Base-by-base conservation (phyloP, 2,888 invertebrate species). In the Xestia sexstrigata region DNA sequence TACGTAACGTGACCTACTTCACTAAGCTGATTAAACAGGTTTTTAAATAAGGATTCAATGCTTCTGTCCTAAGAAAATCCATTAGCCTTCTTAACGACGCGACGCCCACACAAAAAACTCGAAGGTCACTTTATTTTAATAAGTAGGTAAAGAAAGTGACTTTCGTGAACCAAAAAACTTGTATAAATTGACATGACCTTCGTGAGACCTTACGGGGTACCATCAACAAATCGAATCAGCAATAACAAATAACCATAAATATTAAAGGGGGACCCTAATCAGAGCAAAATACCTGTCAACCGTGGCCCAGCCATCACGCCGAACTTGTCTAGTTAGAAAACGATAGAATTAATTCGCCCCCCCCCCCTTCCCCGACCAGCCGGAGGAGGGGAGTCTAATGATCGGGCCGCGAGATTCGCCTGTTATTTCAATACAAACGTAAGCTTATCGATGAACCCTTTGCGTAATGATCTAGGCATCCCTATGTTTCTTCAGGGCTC, bases 231-330 rank as follows among this genome's bases (percentile, higher is more conserved):
- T 77, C 74, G 85, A 76, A 78, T 83, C 81, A 84, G 70, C 78
- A 55, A 74, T 80, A 83, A 78, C 81, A 86, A 85, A 84, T 81
- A 77, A 82, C 75, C 75, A 82, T 85, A 81, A 86, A 85, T 85
- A 81, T 86, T 77, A 72, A 85, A 81, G 66, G 66, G 68, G 73
- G 69, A 88, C 88, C 88, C 84, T 74, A 87, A 87, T 88, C 88
- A 87, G 74, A 78, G 77, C 84, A 82, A 87, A 88, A 88, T 85
- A 87, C 83, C 88, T 86, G 88, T 88, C 88, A 86, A 72, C 85
- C 81, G 78, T 74, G 63, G 72, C 77, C 73, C 76, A 73, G 52
- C 60, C 86, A 83, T 75, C 86, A 76, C 82, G 66, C 72, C 73
- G 62, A 77, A 83, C 83, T 81, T 85, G 86, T 86, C 83, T 81